Conservation (phyloP, 2,888 invertebrate species). For the Helicoverpa assulta region DNA sequence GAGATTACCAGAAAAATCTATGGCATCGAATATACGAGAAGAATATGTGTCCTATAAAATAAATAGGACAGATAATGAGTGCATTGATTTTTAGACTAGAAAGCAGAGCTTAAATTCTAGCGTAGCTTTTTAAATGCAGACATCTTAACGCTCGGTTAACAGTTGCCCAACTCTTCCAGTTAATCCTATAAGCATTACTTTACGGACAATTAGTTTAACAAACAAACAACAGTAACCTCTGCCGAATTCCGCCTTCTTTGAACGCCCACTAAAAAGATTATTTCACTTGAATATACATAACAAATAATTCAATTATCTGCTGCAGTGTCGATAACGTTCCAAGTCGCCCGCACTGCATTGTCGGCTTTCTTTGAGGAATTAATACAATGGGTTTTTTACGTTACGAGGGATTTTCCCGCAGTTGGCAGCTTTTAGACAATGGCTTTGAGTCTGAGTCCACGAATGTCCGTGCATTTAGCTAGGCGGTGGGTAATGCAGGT, state of each 20-base stretch:
- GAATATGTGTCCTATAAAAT: no score
- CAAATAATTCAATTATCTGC: slow-evolving; percentile 78
- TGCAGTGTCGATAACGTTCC: slow-evolving; percentile 69
- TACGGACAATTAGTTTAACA: slow-evolving; percentile 34
- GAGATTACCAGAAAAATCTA: no score
- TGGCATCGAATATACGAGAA: no score
- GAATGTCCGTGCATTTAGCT: slow-evolving; percentile 60
- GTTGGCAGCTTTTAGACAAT: slow-evolving; percentile 74
- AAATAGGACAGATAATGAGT: no score
- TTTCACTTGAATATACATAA: slow-evolving; percentile 61
- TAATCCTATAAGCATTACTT: slow-evolving; percentile 44
- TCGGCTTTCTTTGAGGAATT: slow-evolving; percentile 74
- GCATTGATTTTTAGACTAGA: no score
- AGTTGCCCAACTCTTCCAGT: slow-evolving; percentile 31
- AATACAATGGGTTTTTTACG: slow-evolving; percentile 72
- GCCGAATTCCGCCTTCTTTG: slow-evolving; percentile 32
- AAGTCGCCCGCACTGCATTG: slow-evolving; percentile 64
- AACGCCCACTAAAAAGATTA: slow-evolving; percentile 53
- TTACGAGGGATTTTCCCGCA: slow-evolving; percentile 71
- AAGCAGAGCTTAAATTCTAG: no score
- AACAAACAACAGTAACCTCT: slow-evolving; percentile 35
- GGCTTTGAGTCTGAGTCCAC: slow-evolving; percentile 59
- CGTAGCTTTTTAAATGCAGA: no score
- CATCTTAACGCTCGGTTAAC: neutral
- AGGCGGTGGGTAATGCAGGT: slow-evolving; percentile 68